Conservation (phyloP, 1,140 invertebrate genomes). For the Pantala flavescens region DNA sequence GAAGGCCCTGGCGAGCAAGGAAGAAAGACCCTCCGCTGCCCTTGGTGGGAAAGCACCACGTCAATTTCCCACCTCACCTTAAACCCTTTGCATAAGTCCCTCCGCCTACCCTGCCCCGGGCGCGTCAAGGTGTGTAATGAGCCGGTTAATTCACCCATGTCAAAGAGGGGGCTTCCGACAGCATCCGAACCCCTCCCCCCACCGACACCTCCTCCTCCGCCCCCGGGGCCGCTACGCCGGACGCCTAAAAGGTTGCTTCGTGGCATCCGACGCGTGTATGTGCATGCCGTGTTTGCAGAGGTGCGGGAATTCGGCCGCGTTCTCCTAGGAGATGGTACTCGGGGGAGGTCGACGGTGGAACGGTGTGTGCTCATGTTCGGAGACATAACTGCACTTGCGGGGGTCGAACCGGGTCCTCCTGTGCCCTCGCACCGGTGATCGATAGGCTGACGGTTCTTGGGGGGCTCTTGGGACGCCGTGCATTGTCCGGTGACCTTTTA, state of each 20-base stretch:
- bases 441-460: no score
- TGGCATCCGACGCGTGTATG: background rate
- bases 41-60: background rate
- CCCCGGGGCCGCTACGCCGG: background rate
- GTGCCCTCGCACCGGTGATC: no score
- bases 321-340: background rate
- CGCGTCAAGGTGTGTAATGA: conserved; percentile 7
- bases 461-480: no score
- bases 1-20: background rate
- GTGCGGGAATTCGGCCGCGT: background rate
- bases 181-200: background rate
- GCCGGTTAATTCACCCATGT: background rate
- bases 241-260: background rate
- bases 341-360: no score
- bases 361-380: no score
- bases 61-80: background rate
- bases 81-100: background rate
- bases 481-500: no score
- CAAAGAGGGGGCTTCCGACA: background rate
- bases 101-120: background rate
- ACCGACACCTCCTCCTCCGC: background rate
- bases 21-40: background rate
- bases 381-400: no score
- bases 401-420: no score
- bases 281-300: background rate